Conservation (phyloP, 2,113 vertebrate species). For the Psittacula cyanocephala region DNA sequence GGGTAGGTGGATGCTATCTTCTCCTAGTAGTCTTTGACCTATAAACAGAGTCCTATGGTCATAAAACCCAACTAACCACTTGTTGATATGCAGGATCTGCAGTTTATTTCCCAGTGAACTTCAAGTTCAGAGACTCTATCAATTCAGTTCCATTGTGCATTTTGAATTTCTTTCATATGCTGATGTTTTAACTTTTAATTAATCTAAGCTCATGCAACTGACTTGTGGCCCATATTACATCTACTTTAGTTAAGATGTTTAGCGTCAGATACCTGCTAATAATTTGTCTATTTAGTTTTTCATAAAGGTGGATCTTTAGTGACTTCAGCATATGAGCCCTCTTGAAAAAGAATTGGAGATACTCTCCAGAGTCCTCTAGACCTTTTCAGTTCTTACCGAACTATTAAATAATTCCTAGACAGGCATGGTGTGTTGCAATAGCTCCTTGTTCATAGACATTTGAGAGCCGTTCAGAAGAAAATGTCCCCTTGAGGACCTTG, state of each 20-base stretch:
- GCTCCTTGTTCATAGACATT: not conserved
- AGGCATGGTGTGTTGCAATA: not conserved
- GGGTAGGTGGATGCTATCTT: not conserved
- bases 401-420: not conserved
- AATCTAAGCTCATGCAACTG: not conserved
- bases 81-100: not conserved
- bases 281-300: not conserved
- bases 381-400: not conserved
- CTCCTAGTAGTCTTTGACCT: not conserved
- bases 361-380: not conserved
- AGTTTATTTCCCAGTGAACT: not conserved
- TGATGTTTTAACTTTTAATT: not conserved
- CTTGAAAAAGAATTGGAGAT: not conserved
- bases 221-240: not conserved
- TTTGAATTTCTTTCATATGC: not conserved
- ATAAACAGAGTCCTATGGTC: not conserved
- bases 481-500: not conserved
- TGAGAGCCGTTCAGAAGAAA: not conserved
- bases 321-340: not conserved
- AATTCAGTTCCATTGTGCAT: not conserved
- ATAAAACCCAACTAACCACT: not conserved
- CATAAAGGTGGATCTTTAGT: not conserved
- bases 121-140: not conserved
- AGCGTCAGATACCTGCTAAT: not conserved
- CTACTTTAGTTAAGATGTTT: not conserved